Evolutionary conservation across 2,888 invertebrate genomes (phyloP).

Genomic region (Sminthurides aquaticus): DNA sequence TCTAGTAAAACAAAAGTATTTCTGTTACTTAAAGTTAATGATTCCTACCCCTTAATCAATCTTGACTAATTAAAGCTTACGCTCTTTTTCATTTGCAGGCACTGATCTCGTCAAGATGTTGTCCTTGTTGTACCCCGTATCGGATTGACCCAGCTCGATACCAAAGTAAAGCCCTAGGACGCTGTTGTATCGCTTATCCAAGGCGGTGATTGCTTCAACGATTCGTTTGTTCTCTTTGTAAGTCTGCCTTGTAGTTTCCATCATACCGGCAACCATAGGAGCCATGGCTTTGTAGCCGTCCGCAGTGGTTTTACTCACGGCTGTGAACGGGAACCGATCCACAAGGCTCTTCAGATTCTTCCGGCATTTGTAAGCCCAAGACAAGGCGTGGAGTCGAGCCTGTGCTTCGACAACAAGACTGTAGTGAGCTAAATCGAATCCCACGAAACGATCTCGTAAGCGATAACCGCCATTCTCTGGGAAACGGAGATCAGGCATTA

Average conservation of each 20-base stretch:
- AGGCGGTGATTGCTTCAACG: background rate
- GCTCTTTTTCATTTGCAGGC: background rate
- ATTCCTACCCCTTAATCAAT: too few species aligned
- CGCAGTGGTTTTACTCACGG: background rate
- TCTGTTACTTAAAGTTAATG: background rate
- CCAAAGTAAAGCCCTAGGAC: conserved; percentile 25
- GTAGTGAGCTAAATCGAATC: conserved; percentile 15
- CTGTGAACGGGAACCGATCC: background rate
- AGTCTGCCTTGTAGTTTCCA: background rate
- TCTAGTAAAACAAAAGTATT: conserved; percentile 9
- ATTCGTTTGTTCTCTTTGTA: background rate
- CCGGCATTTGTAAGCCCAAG: conserved; percentile 17
- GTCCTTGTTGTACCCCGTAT: conserved; percentile 26
- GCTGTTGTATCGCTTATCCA: background rate
- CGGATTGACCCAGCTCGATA: conserved; percentile 27
- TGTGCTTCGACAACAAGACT: conserved; percentile 8
- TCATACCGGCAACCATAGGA: background rate
- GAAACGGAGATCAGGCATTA: conserved; percentile 14
- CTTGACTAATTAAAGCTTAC: background rate
- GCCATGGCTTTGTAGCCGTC: background rate
- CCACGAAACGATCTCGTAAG: conserved; percentile 14
- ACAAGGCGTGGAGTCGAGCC: conserved; percentile 10
- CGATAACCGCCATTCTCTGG: background rate
- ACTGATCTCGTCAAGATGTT: conserved; percentile 2
- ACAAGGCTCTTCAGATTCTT: background rate